Conservation (phyloP, 2,797 vertebrate genomes). For the Xenops minutus region DNA sequence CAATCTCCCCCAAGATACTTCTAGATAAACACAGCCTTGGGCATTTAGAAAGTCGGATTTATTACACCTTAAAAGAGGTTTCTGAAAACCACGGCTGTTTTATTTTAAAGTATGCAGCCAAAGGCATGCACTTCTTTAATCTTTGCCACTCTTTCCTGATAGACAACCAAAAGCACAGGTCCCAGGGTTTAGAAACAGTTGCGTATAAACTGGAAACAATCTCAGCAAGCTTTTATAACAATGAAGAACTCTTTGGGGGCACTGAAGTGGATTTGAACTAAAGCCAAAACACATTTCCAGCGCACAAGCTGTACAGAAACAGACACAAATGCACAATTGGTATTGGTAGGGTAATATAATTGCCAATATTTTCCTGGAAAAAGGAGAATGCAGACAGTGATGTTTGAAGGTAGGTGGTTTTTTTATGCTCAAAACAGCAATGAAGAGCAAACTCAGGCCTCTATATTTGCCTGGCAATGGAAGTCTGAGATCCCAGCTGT, state of each 20-base stretch:
- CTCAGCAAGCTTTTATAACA: constrained; percentile 65
- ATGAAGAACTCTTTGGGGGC: constrained; percentile 64
- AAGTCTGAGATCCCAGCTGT: neutral
- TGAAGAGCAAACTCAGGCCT: constrained; percentile 3
- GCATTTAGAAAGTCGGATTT: constrained; percentile 70
- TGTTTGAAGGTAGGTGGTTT: neutral
- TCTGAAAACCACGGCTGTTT: constrained; percentile 63
- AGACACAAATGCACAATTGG: constrained; percentile 51
- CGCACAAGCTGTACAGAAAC: constrained; percentile 46
- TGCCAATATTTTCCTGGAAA: constrained; percentile 53
- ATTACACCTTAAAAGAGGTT: constrained; percentile 68
- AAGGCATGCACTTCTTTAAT: constrained; percentile 66
- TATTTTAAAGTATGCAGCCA: constrained; percentile 69
- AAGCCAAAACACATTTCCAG: constrained; percentile 69
- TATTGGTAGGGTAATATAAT: constrained; percentile 51
- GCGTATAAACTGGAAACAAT: constrained; percentile 65
- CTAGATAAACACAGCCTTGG: constrained; percentile 71
- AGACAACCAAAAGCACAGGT: constrained; percentile 57
- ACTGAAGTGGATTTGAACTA: constrained; percentile 68
- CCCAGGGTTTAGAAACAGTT: constrained; percentile 57
- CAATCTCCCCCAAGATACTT: constrained; percentile 66
- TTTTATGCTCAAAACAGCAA: constrained; percentile 22
- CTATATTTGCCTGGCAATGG: neutral
- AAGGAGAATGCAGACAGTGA: constrained; percentile 32
- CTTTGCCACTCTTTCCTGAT: constrained; percentile 58